Evolutionary conservation across 2,797 vertebrate species (phyloP), one percentile per base, ranked within the genome.

Genomic region (Mormyrus proboscirostris): DNA sequence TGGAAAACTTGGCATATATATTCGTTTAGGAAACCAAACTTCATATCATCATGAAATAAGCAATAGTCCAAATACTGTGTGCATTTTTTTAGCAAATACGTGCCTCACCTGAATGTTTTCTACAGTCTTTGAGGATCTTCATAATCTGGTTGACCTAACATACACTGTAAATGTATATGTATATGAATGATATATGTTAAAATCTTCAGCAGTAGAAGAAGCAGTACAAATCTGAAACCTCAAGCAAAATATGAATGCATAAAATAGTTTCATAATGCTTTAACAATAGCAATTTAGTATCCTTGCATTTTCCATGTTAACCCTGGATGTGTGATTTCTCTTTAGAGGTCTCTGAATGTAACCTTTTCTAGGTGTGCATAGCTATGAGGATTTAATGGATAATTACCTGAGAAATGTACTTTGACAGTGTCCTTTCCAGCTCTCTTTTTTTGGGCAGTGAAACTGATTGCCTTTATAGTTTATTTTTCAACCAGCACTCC

Each of bases 391-490:
- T 82, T 33, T 88, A 76, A 88, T 76, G 57, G 89, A 90, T 87
- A 88, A 90, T 88, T 88, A 90, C 62, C 53, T 29, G 49, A 53
- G 82, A 73, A 76, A 86, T 86, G 79, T 86, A 16, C 88, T 79
- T 87, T 82, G 50, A 59, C 62, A 19, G 33, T 47, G 84, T 85
- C 84, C 83, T 87, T 53, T 87, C 83, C 69, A 65, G 65, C 49
- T 79, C 22, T 73, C 33, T 33, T 16, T 33, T 89, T 59, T 89
- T 44, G 7, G 47, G 57, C 59, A 83, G 88, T 55, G 41, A 55
- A 73, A 79, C 59, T 59, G 87, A 90, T 89, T 89, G 83, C 38
- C 90, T 89, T 65, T 90, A 79, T 89, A 86, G 89, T 89, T 89
- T 87, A 33, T 89, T 90, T 76, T 76, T 73, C 84, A 57, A 7